Conservation (phyloP, 2,113 vertebrate genomes). For the Bungarus multicinctus region DNA sequence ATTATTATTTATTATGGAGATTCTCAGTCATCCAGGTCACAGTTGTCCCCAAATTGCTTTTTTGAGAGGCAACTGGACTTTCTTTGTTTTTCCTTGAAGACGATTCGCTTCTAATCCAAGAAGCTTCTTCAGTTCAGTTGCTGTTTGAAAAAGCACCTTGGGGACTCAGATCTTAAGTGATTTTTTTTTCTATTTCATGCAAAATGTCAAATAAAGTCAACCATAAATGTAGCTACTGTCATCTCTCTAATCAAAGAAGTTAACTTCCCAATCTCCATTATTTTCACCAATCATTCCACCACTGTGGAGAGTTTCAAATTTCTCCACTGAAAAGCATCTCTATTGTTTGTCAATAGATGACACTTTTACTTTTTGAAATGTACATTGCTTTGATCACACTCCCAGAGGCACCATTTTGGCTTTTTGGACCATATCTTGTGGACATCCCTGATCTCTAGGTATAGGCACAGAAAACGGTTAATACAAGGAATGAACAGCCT, state of each 20-base stretch:
- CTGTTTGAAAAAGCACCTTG: no score
- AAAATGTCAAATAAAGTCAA: no score
- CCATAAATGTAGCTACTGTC: no score
- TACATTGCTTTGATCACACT: neutral
- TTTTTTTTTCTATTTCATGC: no score
- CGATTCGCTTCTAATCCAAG: neutral
- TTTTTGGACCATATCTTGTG: neutral
- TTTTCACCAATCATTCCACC: no score
- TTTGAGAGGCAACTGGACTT: neutral
- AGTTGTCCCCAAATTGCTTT: neutral
- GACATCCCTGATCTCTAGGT: neutral
- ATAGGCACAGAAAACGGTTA: neutral
- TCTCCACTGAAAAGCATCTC: neutral
- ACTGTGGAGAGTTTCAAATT: no score
- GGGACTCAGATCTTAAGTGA: no score
- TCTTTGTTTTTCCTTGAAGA: neutral
- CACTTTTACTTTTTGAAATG: neutral
- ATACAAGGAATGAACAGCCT: neutral
- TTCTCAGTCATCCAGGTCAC: neutral
- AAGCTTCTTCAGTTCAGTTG: no score
- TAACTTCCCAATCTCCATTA: no score
- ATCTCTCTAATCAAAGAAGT: no score
- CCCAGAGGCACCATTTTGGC: neutral
- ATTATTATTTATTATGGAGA: no score
- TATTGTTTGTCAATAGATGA: neutral